Conservation (phyloP, 2,888 invertebrate species). For the Cryptophagus acutangulus region DNA sequence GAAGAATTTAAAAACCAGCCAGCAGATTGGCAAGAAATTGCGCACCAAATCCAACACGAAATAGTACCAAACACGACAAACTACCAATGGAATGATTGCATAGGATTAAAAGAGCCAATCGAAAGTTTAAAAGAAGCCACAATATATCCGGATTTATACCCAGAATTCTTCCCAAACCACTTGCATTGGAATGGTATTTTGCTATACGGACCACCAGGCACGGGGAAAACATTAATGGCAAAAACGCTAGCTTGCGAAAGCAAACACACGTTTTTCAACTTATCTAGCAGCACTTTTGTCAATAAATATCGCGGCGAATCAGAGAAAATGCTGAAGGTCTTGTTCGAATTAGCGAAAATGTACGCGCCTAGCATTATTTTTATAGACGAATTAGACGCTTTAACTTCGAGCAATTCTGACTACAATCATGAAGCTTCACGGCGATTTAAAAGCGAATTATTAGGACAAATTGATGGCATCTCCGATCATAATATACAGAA, state of each 20-base stretch:
- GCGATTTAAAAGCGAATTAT: constrained; percentile 82
- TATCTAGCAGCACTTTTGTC: constrained; percentile 83
- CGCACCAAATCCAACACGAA: constrained; percentile 61
- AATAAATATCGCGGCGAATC: constrained; percentile 97
- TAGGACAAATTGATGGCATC: constrained; percentile 80
- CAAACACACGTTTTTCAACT: constrained; percentile 78
- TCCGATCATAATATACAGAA: too few species aligned
- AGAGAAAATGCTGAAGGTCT: constrained; percentile 82
- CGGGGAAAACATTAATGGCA: constrained; percentile 86
- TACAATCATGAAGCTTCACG: constrained; percentile 83
- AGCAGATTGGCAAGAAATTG: constrained; percentile 61
- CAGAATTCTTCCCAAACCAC: constrained; percentile 62
- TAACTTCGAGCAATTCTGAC: constrained; percentile 61
- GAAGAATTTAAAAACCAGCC: constrained; percentile 41
- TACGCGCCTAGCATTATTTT: constrained; percentile 88
- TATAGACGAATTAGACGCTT: constrained; percentile 86
- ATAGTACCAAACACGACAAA: constrained; percentile 60
- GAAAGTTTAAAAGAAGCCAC: constrained; percentile 79
- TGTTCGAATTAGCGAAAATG: constrained; percentile 75
- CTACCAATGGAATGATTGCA: constrained; percentile 76
- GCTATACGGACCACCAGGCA: constrained; percentile 67
- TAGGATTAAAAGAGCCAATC: constrained; percentile 70
- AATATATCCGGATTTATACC: constrained; percentile 72
- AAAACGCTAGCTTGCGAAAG: constrained; percentile 83
- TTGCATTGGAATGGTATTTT: constrained; percentile 68